phyloP scores from a whole-genome alignment of 2,797 vertebrate genomes.

The Acestrorhynchus altus region DNA sequence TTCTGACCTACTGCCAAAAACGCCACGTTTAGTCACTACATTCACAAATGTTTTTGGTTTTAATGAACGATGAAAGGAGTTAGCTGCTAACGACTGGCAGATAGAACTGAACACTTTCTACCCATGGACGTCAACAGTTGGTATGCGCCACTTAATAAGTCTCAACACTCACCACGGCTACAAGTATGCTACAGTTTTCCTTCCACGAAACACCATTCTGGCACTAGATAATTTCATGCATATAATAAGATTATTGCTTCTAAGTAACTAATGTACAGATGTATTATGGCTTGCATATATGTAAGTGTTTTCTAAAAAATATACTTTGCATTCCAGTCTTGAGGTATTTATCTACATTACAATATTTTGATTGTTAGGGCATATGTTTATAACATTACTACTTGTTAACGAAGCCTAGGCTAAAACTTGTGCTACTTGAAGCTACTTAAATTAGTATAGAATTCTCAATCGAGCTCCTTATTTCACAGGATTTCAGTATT shows the following conservation, averaged over 20 bases:
- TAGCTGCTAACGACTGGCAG: slow-evolving; percentile 13
- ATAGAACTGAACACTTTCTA: background rate
- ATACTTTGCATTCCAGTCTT: slow-evolving; percentile 85
- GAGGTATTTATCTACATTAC: slow-evolving; percentile 85
- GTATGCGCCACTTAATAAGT: slow-evolving; percentile 2
- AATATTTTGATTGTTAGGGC: slow-evolving; percentile 62
- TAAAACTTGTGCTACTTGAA: slow-evolving; percentile 44
- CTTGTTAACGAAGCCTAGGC: slow-evolving; percentile 36
- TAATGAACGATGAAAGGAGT: slow-evolving; percentile 26
- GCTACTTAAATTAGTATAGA: slow-evolving; percentile 34
- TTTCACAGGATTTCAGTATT: background rate
- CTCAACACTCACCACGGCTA: slow-evolving; percentile 60
- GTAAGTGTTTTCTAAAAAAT: slow-evolving; percentile 81
- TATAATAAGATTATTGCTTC: slow-evolving; percentile 93
- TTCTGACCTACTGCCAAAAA: background rate
- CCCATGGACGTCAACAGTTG: slow-evolving; percentile 6
- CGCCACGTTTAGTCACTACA: background rate
- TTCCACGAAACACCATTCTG: slow-evolving; percentile 69
- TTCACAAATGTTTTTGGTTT: slow-evolving; percentile 15
- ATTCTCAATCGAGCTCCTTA: slow-evolving; percentile 1
- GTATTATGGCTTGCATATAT: slow-evolving; percentile 91
- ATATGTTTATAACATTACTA: slow-evolving; percentile 50
- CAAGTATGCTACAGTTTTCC: slow-evolving; percentile 56
- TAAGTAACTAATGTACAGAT: slow-evolving; percentile 88
- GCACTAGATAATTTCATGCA: slow-evolving; percentile 86